A percentile compares a stretch with the other conserved stretches of the same genome.
These are phyloP conservation scores for Carcinoscorpius rotundicauda DNA, from an alignment of 1,140 invertebrate genomes.

Conservation along the genomic window DNA sequence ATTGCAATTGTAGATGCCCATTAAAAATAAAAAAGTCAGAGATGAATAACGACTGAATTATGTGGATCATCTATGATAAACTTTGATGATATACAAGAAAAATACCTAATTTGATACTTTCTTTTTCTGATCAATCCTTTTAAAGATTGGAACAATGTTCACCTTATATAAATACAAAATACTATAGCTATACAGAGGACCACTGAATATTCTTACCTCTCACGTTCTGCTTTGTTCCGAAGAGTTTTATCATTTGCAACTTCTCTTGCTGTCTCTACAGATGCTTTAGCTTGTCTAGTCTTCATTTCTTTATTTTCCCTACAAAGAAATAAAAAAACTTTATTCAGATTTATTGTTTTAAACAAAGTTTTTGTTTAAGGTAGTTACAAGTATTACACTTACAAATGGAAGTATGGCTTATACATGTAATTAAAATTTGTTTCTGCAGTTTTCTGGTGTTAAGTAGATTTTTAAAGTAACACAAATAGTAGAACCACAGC, in stretches of 20 bases:
- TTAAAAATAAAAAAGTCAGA: constrained; percentile 1
- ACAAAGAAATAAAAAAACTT: constrained; percentile 21
- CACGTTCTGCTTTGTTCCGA: constrained; percentile 94
- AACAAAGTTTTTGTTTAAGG: too few relatives aligned
- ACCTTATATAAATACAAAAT: not conserved
- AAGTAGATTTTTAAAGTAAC: too few relatives aligned
- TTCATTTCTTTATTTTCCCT: constrained; percentile 96
- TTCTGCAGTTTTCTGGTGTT: too few relatives aligned
- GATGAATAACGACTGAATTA: too few relatives aligned
- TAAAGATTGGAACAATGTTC: not conserved
- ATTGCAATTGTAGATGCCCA: not conserved
- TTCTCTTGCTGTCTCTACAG: constrained; percentile 92
- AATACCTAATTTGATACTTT: not conserved
- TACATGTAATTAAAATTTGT: too few relatives aligned
- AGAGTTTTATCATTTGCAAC: constrained; percentile 91
- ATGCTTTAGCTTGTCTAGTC: constrained; percentile 83
- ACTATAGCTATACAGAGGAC: constrained; percentile 6
- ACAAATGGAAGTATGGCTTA: too few relatives aligned
- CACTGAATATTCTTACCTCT: constrained; percentile 43
- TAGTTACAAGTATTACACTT: too few relatives aligned
- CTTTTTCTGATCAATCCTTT: not conserved
- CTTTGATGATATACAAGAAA: too few relatives aligned
- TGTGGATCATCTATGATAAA: too few relatives aligned
- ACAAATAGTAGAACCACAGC: too few relatives aligned
- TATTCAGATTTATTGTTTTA: too few relatives aligned